Percentiles rank a stretch among this genome's conserved stretches.
phyloP scores from a whole-genome alignment of 2,797 vertebrate species.

The Gambelia wislizenii region DNA sequence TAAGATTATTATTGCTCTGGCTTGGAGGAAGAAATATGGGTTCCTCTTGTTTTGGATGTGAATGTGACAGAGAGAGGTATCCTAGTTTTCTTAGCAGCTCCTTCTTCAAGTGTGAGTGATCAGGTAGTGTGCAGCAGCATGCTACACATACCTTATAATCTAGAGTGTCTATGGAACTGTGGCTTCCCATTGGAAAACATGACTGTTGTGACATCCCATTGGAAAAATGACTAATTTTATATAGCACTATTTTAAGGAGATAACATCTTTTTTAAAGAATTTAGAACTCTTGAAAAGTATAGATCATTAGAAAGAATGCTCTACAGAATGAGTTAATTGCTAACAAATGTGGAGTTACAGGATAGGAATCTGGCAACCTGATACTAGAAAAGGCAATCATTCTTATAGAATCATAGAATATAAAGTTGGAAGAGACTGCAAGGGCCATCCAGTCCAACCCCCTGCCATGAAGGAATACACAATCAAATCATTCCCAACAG shows the following conservation, averaged over 20 bases:
- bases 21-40: no score
- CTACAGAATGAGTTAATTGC: neutral
- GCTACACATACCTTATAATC: neutral
- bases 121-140: no score
- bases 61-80: no score
- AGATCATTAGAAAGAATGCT: neutral
- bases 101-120: neutral
- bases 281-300: neutral
- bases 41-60: no score
- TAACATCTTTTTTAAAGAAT: neutral
- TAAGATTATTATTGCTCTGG: neutral
- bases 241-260: neutral
- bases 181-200: neutral
- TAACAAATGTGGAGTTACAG: no score
- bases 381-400: neutral
- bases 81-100: neutral
- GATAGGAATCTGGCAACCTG: neutral
- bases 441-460: no score
- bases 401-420: no score
- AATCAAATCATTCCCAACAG: no score
- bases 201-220: neutral
- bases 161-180: neutral
- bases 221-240: neutral
- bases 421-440: no score
- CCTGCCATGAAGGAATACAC: no score